Percentiles rank a stretch among this genome's conserved stretches.
These are phyloP conservation scores for Sinodicranocentrus sp. DNA, from an alignment of 2,888 invertebrate genomes.

Conservation along the genomic window DNA sequence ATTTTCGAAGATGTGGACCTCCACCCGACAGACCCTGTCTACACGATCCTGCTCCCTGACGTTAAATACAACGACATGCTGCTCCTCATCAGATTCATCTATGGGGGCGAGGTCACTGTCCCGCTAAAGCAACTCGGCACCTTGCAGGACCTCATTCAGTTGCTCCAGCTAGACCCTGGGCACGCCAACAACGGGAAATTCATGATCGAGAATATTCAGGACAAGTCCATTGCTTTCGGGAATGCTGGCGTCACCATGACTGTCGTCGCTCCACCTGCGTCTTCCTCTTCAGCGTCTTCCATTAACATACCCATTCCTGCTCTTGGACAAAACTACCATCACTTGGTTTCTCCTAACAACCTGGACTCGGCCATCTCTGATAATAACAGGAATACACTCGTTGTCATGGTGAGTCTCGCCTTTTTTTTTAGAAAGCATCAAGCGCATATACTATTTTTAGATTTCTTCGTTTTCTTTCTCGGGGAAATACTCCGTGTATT, in stretches of 20 bases:
- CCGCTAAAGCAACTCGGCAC: slow-evolving; percentile 76
- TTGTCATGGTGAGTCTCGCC: slow-evolving; percentile 1
- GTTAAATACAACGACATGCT: slow-evolving; percentile 75
- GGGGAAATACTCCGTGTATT: too few relatives aligned
- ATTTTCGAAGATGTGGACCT: slow-evolving; percentile 74
- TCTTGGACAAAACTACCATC: not conserved
- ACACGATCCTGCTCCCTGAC: slow-evolving; percentile 74
- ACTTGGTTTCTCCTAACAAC: not conserved
- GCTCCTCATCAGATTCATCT: slow-evolving; percentile 75
- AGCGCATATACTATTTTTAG: too few relatives aligned
- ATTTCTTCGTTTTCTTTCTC: too few relatives aligned
- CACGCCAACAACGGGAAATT: slow-evolving; percentile 76
- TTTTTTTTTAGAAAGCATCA: too few relatives aligned
- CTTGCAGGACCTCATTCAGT: slow-evolving; percentile 75
- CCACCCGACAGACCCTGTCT: slow-evolving; percentile 45
- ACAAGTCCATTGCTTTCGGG: slow-evolving; percentile 71
- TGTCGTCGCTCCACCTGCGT: slow-evolving; percentile 65
- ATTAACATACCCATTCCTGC: slow-evolving; percentile 22
- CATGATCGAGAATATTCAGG: slow-evolving; percentile 75
- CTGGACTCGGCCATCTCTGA: not conserved
- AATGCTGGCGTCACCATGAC: slow-evolving; percentile 70
- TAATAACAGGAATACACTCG: not conserved
- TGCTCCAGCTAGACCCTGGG: slow-evolving; percentile 75
- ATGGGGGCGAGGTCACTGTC: slow-evolving; percentile 76
- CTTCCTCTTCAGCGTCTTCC: not conserved